phyloP scores from a whole-genome alignment of 2,113 vertebrate species.

The Pseudolaguvia tuberculata region DNA sequence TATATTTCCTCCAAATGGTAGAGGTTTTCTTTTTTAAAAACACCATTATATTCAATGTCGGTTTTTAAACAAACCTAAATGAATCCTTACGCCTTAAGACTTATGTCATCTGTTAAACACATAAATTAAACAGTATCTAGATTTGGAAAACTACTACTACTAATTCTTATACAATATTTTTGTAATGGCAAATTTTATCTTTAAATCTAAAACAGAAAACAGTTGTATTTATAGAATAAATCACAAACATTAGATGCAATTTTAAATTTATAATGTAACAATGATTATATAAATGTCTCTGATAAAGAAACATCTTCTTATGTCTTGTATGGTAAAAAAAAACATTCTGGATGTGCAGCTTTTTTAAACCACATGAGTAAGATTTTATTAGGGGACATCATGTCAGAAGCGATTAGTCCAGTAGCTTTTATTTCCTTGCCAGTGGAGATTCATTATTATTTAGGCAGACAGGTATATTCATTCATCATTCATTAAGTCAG shows the following conservation, averaged over 20 bases:
- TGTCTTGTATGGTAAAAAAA: background rate
- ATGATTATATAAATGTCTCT: background rate
- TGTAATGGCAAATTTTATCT: background rate
- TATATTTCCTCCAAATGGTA: background rate
- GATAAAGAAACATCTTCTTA: background rate
- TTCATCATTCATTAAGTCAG: conserved; percentile 37
- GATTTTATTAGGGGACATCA: background rate
- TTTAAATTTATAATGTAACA: background rate
- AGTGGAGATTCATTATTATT: conserved; percentile 28
- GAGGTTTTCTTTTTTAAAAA: background rate
- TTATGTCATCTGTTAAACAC: background rate
- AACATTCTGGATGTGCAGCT: background rate
- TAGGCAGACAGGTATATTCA: conserved; percentile 34
- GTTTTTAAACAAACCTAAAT: background rate
- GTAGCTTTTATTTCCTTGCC: background rate
- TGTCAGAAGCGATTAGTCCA: background rate
- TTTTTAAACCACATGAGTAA: background rate
- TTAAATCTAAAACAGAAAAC: too few species aligned
- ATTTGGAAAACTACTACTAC: background rate
- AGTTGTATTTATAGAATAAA: background rate
- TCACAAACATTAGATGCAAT: background rate
- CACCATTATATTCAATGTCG: background rate
- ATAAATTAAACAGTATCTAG: background rate
- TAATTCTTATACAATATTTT: background rate
- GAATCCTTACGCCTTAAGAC: background rate